Percentiles rank a stretch among this genome's conserved stretches.
Conservation (phyloP, 2,888 invertebrate genomes). For the Harpalus rubripes region DNA sequence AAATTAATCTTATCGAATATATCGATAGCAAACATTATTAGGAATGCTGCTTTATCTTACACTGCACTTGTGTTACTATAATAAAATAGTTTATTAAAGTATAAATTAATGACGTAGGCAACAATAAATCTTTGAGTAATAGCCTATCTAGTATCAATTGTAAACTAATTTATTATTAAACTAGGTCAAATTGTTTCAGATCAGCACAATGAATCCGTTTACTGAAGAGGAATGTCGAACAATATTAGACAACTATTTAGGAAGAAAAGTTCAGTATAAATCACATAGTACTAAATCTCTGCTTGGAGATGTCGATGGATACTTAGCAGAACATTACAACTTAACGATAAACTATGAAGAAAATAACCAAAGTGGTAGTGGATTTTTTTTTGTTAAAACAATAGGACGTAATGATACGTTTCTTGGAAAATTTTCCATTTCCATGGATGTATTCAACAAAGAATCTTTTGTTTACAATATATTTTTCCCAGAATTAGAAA, state of each 20-base stretch:
- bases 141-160: not conserved
- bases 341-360: constrained; percentile 46
- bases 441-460: constrained; percentile 53
- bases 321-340: constrained; percentile 52
- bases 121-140: not conserved
- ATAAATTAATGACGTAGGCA: not conserved
- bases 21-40: no score
- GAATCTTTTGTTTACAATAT: constrained; percentile 57
- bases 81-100: no score
- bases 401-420: constrained; percentile 25
- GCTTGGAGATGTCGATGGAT: constrained; percentile 58
- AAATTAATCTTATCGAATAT: no score
- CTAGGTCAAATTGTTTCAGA: constrained; percentile 31
- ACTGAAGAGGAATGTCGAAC: constrained; percentile 23
- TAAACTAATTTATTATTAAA: not conserved
- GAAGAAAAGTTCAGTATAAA: constrained; percentile 13
- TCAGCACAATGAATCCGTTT: constrained; percentile 1
- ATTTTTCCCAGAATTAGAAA: constrained; percentile 43
- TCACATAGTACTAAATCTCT: constrained; percentile 34
- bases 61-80: no score
- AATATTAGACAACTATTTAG: constrained; percentile 55
- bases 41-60: no score
- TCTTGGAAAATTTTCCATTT: not conserved
- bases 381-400: constrained; percentile 56
- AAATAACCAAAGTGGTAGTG: not conserved